Conservation (phyloP, 2,113 vertebrate species). For the Anseranas semipalmata region DNA sequence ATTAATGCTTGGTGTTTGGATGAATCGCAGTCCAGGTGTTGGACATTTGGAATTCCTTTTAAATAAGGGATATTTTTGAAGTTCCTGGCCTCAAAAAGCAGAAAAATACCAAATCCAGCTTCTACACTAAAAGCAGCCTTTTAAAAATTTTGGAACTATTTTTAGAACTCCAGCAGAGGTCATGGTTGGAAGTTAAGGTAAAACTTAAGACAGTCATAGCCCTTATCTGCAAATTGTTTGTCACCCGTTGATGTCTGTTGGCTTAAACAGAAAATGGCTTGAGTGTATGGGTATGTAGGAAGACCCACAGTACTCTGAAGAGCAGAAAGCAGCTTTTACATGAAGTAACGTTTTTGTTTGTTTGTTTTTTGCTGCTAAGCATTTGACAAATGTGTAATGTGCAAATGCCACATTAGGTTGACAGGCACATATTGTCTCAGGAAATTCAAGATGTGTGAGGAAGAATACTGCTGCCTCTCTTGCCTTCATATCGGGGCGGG, state of each 20-base stretch:
- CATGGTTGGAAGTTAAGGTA: background rate
- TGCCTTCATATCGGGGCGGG: background rate
- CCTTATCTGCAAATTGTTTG: background rate
- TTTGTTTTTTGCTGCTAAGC: background rate
- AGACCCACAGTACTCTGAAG: background rate
- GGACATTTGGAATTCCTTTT: background rate
- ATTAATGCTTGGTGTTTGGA: background rate
- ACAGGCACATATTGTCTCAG: background rate
- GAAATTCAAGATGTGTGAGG: background rate
- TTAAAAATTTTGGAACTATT: background rate
- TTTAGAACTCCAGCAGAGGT: background rate
- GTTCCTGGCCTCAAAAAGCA: background rate
- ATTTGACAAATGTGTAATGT: background rate
- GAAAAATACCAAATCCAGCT: background rate
- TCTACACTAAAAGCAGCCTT: background rate
- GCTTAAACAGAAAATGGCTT: background rate
- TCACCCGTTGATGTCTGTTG: background rate
- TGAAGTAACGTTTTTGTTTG: background rate
- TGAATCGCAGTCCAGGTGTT: background rate
- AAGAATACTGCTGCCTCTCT: background rate
- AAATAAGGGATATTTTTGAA: background rate
- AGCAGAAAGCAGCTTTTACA: background rate
- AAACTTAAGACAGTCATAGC: background rate
- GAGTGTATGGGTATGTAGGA: background rate
- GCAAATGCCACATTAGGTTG: background rate